Evolutionary conservation across 2,888 invertebrate species (phyloP), one percentile per base, ranked within the genome.

Genomic region (Lomographa bimaculata): DNA sequence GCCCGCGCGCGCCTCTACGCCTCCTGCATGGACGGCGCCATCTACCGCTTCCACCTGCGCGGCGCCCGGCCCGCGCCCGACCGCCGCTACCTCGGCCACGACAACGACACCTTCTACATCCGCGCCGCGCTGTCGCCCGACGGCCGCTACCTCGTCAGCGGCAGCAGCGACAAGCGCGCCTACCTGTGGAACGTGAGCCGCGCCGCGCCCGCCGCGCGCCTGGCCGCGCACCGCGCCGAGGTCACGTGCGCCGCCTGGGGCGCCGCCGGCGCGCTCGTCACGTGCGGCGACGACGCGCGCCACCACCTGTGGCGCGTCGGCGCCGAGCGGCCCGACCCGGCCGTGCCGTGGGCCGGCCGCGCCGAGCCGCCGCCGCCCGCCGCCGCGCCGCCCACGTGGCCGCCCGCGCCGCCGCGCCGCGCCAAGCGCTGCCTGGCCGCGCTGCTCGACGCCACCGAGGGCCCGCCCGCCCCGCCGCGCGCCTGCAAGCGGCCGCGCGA

Each of bases 161-260:
- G 97, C n/a, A 97, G 97, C 56, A 95, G 95, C 61, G 96, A 97
- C 78, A 93, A 94, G 55, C 90, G 92, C 57, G 97, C 96, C 0
- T 97, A 97, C 67, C 93, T 98, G 34, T 98, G 97, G 97, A 93
- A 92, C 70, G 91, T 93, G 0, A 87, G 90, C 6, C 77, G 82
- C 50, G 84, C 94, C 0, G 76, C 89, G 41, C 96, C 96, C 0
- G 72, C 96, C 5, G 91, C 94, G 8, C 90, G 91, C 30, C 83
- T 97, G 2, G 82, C 89, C 0, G 97, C 96, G 0, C 97, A 97
- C 68, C 86, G 91, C 23, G 95, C 94, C 4, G 97, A 97, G 86
- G 97, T 97, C 0, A 96, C 96, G 0, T 94, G 95, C 67, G 95
- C 96, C 1, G 94, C 95, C 1, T 97, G 97, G 97, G 92, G 93